Percentiles rank a stretch among this genome's conserved stretches.
Conservation (phyloP, 2,113 vertebrate species). For the Trematomus loennbergii region DNA sequence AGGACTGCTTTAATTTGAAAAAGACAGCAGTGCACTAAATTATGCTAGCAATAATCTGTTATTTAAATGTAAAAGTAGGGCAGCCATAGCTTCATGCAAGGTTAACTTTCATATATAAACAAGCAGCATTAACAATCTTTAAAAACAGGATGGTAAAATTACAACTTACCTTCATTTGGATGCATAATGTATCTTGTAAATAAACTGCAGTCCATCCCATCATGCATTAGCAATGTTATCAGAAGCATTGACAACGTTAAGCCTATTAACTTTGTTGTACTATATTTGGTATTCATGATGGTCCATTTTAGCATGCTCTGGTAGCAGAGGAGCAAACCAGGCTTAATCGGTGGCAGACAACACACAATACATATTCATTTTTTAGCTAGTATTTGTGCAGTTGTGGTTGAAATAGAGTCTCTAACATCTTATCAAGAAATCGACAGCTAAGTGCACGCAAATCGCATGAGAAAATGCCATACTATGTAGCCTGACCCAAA, state of each 20-base stretch:
- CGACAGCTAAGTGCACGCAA: neutral
- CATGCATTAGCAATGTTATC: constrained; percentile 1
- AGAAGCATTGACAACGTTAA: neutral
- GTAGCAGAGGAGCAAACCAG: constrained; percentile 14
- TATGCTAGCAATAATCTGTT: neutral
- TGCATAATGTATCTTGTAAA: neutral
- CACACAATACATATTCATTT: neutral
- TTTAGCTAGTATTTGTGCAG: neutral
- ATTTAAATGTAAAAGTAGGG: neutral
- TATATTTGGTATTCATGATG: constrained; percentile 17
- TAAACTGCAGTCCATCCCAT: neutral
- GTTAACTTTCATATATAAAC: neutral
- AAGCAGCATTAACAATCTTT: neutral
- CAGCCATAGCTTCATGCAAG: neutral
- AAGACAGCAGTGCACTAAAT: neutral
- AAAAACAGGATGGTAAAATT: neutral
- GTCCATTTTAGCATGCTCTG: constrained; percentile 17
- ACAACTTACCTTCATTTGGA: constrained; percentile 48
- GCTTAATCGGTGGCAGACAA: neutral
- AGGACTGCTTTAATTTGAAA: neutral
- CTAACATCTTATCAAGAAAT: neutral
- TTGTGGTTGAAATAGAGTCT: neutral
- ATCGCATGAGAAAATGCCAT: neutral
- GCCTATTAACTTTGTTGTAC: neutral
- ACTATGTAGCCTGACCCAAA: neutral